phyloP scores from a whole-genome alignment of 2,113 vertebrate species.

The Myrmophylax atrothorax region DNA sequence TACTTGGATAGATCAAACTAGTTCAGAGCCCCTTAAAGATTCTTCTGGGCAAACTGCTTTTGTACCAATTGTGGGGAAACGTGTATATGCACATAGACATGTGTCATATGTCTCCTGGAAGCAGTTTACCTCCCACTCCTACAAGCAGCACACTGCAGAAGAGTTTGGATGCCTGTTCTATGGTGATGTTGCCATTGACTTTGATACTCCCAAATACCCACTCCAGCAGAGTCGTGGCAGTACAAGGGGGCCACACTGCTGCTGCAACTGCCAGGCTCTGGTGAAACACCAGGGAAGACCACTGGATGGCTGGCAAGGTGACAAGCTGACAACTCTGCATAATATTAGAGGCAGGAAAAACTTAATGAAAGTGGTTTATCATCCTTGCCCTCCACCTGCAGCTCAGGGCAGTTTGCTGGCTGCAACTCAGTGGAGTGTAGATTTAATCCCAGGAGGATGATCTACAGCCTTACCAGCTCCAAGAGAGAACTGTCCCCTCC shows the following conservation, averaged over 20 bases:
- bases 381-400: background rate
- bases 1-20: background rate
- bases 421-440: background rate
- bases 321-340: background rate
- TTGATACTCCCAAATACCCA: background rate
- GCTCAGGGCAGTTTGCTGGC: background rate
- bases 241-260: fast-evolving
- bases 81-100: fast-evolving
- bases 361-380: background rate
- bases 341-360: background rate
- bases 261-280: background rate
- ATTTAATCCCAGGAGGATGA: background rate
- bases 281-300: background rate
- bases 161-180: background rate
- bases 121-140: background rate
- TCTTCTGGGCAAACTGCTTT: background rate
- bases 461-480: background rate
- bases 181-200: background rate
- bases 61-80: background rate
- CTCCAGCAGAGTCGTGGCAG: background rate
- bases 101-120: background rate
- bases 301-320: background rate
- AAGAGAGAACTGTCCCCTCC: background rate
- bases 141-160: background rate
- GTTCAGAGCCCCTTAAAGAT: background rate